phyloP scores from a whole-genome alignment of 1,140 invertebrate species.

The Drosophila sulfurigaster region DNA sequence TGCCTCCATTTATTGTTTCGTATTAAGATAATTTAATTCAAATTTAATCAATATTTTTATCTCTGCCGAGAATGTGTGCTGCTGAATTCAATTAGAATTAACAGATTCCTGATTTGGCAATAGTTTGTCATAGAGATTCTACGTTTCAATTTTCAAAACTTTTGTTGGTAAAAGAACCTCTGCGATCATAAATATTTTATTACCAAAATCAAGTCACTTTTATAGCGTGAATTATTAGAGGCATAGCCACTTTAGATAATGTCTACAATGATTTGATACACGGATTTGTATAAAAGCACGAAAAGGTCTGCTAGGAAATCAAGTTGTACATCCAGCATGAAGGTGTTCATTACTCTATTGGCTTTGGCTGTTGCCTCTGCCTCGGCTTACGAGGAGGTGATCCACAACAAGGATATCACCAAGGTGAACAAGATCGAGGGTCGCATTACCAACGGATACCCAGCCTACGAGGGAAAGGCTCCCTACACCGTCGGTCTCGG shows the following conservation, averaged over 20 bases:
- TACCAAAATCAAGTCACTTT: not conserved
- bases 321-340: slow-evolving; percentile 30
- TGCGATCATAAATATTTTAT: not conserved
- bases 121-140: too few relatives aligned
- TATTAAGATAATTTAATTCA: too few relatives aligned
- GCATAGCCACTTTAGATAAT: not conserved
- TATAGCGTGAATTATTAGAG: not conserved
- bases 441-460: slow-evolving; percentile 67
- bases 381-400: slow-evolving; percentile 18
- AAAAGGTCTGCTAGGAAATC: not conserved
- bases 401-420: slow-evolving; percentile 27
- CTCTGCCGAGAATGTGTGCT: too few relatives aligned
- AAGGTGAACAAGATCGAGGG: slow-evolving; percentile 50
- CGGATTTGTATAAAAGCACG: not conserved
- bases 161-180: too few relatives aligned
- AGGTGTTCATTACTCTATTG: slow-evolving; percentile 46
- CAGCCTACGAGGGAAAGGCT: slow-evolving; percentile 82
- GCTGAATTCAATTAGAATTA: too few relatives aligned
- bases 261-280: too few relatives aligned
- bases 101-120: too few relatives aligned
- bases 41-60: too few relatives aligned
- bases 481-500: slow-evolving; percentile 85
- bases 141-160: too few relatives aligned
- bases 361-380: slow-evolving; percentile 50
- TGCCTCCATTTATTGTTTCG: too few relatives aligned